Conservation (phyloP, 2,888 invertebrate species). For the Leptopterna dolabrata region DNA sequence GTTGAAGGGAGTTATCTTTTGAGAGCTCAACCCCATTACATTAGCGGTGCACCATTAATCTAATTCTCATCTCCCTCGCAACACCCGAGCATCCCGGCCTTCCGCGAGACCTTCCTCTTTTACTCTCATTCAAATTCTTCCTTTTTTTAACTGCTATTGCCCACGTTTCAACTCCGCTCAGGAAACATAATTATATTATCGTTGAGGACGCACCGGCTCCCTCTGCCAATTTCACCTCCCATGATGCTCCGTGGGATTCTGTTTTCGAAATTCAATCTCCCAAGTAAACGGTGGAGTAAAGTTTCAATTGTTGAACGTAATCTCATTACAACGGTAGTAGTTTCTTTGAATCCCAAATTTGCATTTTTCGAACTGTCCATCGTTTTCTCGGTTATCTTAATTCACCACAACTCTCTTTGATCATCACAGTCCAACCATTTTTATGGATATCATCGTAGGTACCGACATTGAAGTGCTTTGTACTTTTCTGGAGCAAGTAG, state of each 20-base stretch:
- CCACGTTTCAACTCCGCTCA: constrained; percentile 11
- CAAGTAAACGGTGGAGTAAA: background rate
- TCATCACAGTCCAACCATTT: too few relatives aligned
- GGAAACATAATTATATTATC: constrained; percentile 14
- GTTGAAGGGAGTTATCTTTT: constrained; percentile 2
- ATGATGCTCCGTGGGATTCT: background rate
- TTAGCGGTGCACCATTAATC: constrained; percentile 45
- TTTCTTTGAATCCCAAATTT: background rate
- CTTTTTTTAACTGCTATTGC: background rate
- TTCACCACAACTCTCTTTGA: too few relatives aligned
- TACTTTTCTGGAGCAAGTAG: too few relatives aligned
- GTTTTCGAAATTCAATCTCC: background rate
- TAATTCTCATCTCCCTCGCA: constrained; percentile 12
- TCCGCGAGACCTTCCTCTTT: background rate
- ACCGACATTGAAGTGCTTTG: too few relatives aligned
- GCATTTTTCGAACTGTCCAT: background rate
- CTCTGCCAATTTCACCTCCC: background rate
- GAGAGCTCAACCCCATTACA: constrained; percentile 22
- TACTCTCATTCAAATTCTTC: background rate
- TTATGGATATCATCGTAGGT: too few relatives aligned
- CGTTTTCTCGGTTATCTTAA: background rate
- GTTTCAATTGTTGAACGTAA: background rate
- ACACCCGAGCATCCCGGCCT: background rate
- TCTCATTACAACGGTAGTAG: background rate
- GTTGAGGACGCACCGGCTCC: background rate